Base-by-base conservation (phyloP, 2,113 vertebrate species). In the Sitta europaea region DNA sequence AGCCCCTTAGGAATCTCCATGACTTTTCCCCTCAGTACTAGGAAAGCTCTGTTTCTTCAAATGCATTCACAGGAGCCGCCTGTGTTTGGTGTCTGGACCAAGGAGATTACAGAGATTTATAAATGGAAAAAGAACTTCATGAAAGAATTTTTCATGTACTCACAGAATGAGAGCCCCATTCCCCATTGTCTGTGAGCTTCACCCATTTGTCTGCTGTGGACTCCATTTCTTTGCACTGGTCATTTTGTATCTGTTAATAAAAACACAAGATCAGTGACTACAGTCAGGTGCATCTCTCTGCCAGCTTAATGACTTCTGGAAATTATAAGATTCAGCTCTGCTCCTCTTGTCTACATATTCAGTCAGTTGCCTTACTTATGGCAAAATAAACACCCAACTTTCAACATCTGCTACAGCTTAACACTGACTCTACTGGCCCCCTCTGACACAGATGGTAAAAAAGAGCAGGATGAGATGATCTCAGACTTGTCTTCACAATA, bases 161-260 rank as follows among this genome's bases (percentile, higher is more conserved):
- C 97, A 99, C 99, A 68, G 97, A 98, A 92, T 99, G 99, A 58
- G 98, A 98, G 12, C 98, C 98, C 99, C 99, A 99, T 96, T 99
- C 98, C 51, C 99, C 99, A 0, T 98, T 98, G 94, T 98, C 98
- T 51, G 99, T 99, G 67, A 99, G 97, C 86, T 98, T 99, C 79
- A 99, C 98, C 99, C 99, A 99, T 90, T 99, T 99, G 28, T 99
- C 98, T 61, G 98, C 98, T 0, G 98, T 97, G 16, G 98, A 97
- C 73, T 99, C 99, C 98, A 99, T 98, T 97, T 99, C 99, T 97
- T 99, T 99, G 97, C 99, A 99, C 94, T 99, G 99, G 92, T 99
- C 99, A 67, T 99, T 99, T 95, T 99, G 99, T 96, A 99, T 99
- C 99, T 99, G 97, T 90, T 21, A 75, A 92, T 81, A 91, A 97